Conservation (phyloP, 1,140 invertebrate genomes). For the Heliothis subflexa region DNA sequence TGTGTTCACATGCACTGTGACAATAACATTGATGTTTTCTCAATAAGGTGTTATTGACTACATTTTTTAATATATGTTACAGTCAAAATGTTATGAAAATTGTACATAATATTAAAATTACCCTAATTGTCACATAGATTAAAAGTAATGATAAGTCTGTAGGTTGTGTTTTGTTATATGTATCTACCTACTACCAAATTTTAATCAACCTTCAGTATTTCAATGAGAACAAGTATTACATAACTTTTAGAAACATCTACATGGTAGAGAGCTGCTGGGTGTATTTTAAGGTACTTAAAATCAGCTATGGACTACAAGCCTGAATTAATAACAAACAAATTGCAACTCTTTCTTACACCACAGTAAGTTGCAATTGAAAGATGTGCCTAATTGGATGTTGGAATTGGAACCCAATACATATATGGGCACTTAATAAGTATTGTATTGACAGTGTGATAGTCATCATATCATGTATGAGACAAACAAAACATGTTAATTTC, state of each 20-base stretch:
- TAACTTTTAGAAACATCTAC: conserved; percentile 44
- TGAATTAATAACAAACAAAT: not conserved
- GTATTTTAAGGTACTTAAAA: conserved; percentile 5
- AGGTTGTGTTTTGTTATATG: conserved; percentile 55
- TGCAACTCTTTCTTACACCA: no score
- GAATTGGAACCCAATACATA: not conserved
- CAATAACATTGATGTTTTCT: not conserved
- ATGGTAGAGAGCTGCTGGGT: conserved; percentile 25
- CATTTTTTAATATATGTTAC: not conserved
- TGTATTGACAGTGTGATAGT: not conserved
- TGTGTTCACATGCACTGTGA: conserved; percentile 17
- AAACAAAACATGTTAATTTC: conserved; percentile 20
- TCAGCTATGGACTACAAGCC: conserved; percentile 3
- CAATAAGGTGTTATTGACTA: not conserved
- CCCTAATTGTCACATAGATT: conserved; percentile 5
- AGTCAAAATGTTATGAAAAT: not conserved
- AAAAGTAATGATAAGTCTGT: conserved; percentile 31
- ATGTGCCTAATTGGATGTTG: no score
- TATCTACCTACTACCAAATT: conserved; percentile 52
- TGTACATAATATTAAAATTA: not conserved
- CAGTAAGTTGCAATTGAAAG: no score
- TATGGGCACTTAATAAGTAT: not conserved
- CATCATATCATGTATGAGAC: not conserved
- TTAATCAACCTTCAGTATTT: conserved; percentile 51
- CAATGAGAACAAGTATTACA: conserved; percentile 52